Evolutionary conservation across 2,888 invertebrate species (phyloP), one percentile per base, ranked within the genome.

Genomic region (Aelia acuminata): DNA sequence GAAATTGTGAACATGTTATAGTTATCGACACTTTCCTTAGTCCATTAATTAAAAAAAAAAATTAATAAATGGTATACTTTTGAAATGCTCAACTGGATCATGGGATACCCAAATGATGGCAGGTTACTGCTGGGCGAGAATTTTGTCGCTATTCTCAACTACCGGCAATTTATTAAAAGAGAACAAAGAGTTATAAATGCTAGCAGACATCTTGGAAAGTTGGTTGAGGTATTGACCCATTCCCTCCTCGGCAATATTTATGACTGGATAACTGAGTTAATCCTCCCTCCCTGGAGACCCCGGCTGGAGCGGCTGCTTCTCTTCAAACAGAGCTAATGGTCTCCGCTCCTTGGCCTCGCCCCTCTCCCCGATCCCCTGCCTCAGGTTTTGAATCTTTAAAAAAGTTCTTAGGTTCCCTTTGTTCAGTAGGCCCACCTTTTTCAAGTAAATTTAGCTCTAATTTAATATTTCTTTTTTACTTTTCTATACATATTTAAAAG

Each of bases 181-280:
- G 43, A 43, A 43, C 10, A 43, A 43, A 18, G 10, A 35, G 35
- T 70, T 70, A 70, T 70, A 18, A 70, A 8, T 3, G 31, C 4
- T 5, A 57, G 26, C 15, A 57, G 57, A 35, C n/a, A 70, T 70
- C 35, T 3, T 70, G 63, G 8, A 57, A 35, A 70, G 18, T 18
- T 57, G 18, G 5, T 35, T 31, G 63, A 70, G 63, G 18, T 70
- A 70, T 70, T 35, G 63, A 70, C 31, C 63, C 31, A 70, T 70
- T 70, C 35, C 3, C 63, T 70, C 63, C 63, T 70, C 63, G 63
- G 63, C 63, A 70, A 70, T 70, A 70, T 70, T 70, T 70, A 70
- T 70, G 63, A 70, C 63, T 70, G 63, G 63, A 70, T 70, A 70
- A 70, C 63, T 70, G 31, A 35, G 63, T 70, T 70, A 70, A 70